Base-by-base conservation (phyloP, 2,113 vertebrate genomes). In the Aegithalos caudatus region DNA sequence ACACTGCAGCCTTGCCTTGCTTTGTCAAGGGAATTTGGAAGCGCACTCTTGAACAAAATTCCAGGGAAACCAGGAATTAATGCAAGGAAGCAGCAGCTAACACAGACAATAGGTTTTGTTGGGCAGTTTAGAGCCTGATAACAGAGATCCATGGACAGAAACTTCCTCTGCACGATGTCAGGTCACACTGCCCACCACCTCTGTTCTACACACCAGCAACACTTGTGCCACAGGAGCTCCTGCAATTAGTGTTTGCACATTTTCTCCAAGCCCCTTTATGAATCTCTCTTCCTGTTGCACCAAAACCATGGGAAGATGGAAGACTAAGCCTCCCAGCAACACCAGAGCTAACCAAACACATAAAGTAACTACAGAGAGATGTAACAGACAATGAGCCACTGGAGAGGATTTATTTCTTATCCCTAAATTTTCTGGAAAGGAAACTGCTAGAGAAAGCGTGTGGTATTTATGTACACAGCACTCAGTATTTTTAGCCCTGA, bases 381-480 rank as follows among this genome's bases (percentile, higher is more conserved):
- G 19, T 31, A 89, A 37, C 8, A 93, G 88, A 95, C 89, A 92
- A 87, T 10, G 44, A 96, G 76, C 78, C 76, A 66, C 72, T 28
- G 44, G 82, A 81, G 76, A 95, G 51, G 86, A 86, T 88, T 92
- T 90, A 47, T 73, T 93, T 66, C 76, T 93, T 81, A 76, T 80
- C 71, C 66, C 74, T 56, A 73, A 62, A 56, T 70, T 66, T 81
- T 92, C 82, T 88, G 90, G 82, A 93, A 87, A 87, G 56, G 14
- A 85, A 84, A 73, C 35, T 29, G 73, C 65, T 71, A 44, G 62
- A 76, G 82, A 80, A 92, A 90, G 82, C 42, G 4, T 54, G 50
- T 27, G 38, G 79, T 61, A 86, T 92, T 95, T 91, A 82, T 37
- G 77, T 86, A 88, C 28, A 57, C 71, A 64, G 80, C 58, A 77